These are phyloP conservation scores for Bedellia somnulentella DNA, from an alignment of 2,888 invertebrate genomes.

Conservation along the genomic window DNA sequence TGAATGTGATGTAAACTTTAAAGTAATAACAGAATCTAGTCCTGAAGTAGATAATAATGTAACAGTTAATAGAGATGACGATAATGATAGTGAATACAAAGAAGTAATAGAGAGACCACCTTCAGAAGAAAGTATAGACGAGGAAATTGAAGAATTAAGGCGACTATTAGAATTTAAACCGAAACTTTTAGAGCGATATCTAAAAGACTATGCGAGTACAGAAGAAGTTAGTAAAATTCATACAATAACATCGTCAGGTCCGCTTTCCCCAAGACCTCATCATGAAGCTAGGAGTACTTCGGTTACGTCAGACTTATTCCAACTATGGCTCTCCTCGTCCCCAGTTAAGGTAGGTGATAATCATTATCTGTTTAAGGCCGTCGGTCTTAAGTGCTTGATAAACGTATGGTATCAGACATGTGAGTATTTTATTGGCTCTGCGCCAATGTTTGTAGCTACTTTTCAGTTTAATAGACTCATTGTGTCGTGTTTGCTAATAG, in stretches of 20 bases:
- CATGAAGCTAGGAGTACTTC: slow-evolving; percentile 68
- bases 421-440: too few relatives aligned
- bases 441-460: too few relatives aligned
- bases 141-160: slow-evolving; percentile 39
- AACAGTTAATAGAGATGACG: slow-evolving; percentile 36
- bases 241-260: slow-evolving; percentile 55
- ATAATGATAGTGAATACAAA: slow-evolving; percentile 33
- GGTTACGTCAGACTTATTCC: slow-evolving; percentile 82
- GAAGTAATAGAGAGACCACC: slow-evolving; percentile 42
- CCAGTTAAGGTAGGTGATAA: slow-evolving; percentile 65
- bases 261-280: slow-evolving; percentile 42
- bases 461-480: too few relatives aligned
- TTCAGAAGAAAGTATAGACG: slow-evolving; percentile 40
- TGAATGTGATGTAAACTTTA: slow-evolving; percentile 25
- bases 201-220: slow-evolving; percentile 72
- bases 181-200: slow-evolving; percentile 72
- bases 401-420: too few relatives aligned
- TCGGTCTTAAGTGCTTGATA: slow-evolving; percentile 6
- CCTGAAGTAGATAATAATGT: slow-evolving; percentile 41
- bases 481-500: too few relatives aligned
- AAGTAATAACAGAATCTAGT: slow-evolving; percentile 27
- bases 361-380: slow-evolving; percentile 5
- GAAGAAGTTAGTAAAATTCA: slow-evolving; percentile 67
- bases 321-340: slow-evolving; percentile 80
- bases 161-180: slow-evolving; percentile 58